Conservation (phyloP, 2,113 vertebrate species). For the Ciconia stormi region DNA sequence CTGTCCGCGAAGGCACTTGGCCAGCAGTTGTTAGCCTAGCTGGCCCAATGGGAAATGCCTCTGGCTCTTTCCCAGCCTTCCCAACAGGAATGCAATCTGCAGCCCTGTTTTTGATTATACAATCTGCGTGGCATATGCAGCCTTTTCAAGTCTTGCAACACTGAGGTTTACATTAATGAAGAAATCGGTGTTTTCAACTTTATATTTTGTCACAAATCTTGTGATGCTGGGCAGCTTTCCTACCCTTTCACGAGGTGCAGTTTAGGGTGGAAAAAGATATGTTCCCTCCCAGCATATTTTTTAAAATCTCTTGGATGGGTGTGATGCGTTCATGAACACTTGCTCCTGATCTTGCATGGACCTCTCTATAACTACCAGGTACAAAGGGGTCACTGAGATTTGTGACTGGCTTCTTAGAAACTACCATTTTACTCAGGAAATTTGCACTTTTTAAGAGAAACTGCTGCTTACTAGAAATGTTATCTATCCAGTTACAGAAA, state of each 20-base stretch:
- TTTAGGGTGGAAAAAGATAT: not conserved
- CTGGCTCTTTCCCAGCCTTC: not conserved
- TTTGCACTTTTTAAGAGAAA: not conserved
- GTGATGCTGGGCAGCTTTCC: not conserved
- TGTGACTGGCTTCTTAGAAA: not conserved
- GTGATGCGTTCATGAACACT: rapidly evolving
- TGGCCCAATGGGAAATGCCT: not conserved
- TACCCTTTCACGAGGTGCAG: not conserved
- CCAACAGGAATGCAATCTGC: not conserved
- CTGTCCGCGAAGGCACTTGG: rapidly evolving
- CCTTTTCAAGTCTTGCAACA: not conserved
- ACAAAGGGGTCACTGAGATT: not conserved
- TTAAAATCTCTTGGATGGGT: not conserved
- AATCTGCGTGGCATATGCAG: not conserved
- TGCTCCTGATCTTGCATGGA: not conserved
- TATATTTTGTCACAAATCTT: not conserved
- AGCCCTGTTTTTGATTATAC: not conserved
- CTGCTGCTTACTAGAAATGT: not conserved
- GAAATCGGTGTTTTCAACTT: not conserved
- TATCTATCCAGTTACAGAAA: not conserved
- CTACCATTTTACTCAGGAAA: not conserved
- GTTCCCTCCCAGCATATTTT: not conserved
- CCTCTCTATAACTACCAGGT: not conserved
- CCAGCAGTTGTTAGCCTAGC: not conserved
- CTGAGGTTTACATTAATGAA: not conserved